Evolutionary conservation across 2,113 vertebrate genomes (phyloP).

Genomic region (Labeo rohita): DNA sequence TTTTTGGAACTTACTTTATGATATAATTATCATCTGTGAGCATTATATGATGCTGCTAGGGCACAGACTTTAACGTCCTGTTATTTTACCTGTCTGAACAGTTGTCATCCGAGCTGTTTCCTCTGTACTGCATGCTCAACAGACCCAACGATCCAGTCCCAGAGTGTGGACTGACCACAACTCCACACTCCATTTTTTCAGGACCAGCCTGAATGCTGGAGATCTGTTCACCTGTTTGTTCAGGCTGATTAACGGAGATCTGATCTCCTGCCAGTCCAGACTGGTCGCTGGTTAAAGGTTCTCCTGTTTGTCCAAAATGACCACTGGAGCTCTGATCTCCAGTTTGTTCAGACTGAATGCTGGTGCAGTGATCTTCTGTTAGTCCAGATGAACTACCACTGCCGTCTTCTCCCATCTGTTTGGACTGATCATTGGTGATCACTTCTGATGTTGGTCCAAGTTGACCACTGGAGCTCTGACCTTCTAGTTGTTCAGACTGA

Average conservation of each 20-base stretch:
- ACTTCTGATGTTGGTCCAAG: neutral
- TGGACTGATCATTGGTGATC: neutral
- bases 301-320: neutral
- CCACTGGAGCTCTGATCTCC: neutral
- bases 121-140: slow-evolving; percentile 52
- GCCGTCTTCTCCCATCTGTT: neutral
- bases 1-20: neutral
- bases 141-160: slow-evolving; percentile 46
- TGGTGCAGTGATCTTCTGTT: neutral
- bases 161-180: slow-evolving; percentile 16
- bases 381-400: neutral
- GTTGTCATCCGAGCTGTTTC: slow-evolving; percentile 43
- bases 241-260: neutral
- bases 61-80: neutral
- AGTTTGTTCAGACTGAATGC: neutral
- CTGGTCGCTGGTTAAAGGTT: neutral
- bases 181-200: neutral
- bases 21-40: neutral
- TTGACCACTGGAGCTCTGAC: neutral
- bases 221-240: neutral
- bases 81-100: slow-evolving; percentile 49
- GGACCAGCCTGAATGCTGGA: neutral
- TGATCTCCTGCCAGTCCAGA: neutral
- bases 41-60: neutral
- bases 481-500: neutral